These are phyloP conservation scores for Drosophila paramelanica DNA, from an alignment of 2,888 invertebrate species.

Conservation along the genomic window DNA sequence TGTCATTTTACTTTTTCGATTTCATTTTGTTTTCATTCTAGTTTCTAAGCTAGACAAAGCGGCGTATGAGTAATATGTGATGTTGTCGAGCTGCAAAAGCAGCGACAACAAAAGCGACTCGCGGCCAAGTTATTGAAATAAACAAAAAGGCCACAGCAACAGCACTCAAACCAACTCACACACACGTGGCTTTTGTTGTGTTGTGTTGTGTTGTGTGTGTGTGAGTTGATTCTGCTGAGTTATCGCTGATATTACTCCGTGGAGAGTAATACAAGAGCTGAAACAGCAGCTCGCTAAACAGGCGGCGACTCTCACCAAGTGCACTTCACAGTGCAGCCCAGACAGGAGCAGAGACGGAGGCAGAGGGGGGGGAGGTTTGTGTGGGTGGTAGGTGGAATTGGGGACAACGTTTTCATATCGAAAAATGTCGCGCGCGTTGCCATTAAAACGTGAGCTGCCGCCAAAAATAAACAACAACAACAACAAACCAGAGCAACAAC, in stretches of 20 bases:
- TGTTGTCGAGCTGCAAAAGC: conserved; percentile 3
- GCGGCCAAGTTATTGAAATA: conserved; percentile 75
- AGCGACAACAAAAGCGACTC: conserved; percentile 15
- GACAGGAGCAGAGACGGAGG: conserved; percentile 8
- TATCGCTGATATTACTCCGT: conserved; percentile 78
- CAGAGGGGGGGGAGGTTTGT: too few relatives aligned
- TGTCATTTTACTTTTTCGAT: conserved; percentile 9
- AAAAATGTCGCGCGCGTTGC: conserved; percentile 67
- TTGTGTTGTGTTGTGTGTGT: conserved; percentile 33
- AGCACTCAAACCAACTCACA: conserved; percentile 13
- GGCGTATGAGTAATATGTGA: conserved; percentile 70
- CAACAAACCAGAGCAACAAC: conserved; percentile 18
- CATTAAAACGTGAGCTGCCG: conserved; percentile 70
- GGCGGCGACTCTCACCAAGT: conserved; percentile 41
- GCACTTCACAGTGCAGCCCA: conserved; percentile 49
- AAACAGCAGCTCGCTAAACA: conserved; percentile 29
- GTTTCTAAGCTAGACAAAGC: conserved; percentile 53
- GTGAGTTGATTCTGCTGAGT: conserved; percentile 53
- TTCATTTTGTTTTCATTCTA: neutral
- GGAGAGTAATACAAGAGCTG: conserved; percentile 64
- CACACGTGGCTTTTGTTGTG: conserved; percentile 40
- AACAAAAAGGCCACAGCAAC: conserved; percentile 68
- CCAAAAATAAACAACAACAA: conserved; percentile 32
- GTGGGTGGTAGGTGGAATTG: too few relatives aligned
- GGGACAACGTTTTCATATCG: conserved; percentile 40